Base-by-base conservation (phyloP, 2,888 invertebrate genomes). In the Alloscopus bannaensis region DNA sequence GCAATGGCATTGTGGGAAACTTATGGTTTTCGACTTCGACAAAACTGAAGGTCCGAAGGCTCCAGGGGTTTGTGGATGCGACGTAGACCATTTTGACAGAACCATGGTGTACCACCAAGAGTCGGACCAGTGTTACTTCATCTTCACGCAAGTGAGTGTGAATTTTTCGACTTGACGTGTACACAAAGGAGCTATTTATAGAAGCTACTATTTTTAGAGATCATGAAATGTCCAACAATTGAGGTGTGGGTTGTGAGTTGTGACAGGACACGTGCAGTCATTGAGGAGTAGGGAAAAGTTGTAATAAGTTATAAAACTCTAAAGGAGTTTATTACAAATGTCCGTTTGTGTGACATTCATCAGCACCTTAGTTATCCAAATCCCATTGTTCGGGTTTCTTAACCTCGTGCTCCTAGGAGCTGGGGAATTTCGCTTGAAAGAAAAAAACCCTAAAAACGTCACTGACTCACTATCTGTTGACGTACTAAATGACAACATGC, bases 31-130 rank as follows among this genome's bases (percentile, higher is more conserved):
- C 13, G 22, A 40, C 0, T 8, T 28, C 11, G 62, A 60, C 42
- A 29, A 8, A 18, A 79, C 70, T 40, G 20, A 26, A 11, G 69
- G 45, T 24, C 8, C 40, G 1, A 77, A 47, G 13, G 28, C 75
- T 26, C n/a, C n/a, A n/a, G 81, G 81, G 11, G 24, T 66, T 42
- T 81, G 81, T 55, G 55, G 59, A 45, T 81, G 81, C 47, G 81
- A 79, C 31, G 52, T 57, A 22, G 24, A 28, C 16, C 45, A 66
- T 36, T 52, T 26, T 55, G 31, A 55, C 0, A 45, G 81, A 24
- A 11, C 64, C n/a, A 26, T 70, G 24, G 31, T 81, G 13, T 75
- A 60, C 29, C 13, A 81, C 42, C 36, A 20, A 26, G 69, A 68
- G 3, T 57, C 29, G 3, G 57, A 72, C 16, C 29, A 77, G 26